Evolutionary conservation across 2,113 vertebrate genomes (phyloP).

Genomic region (Motacilla tschutschensis): DNA sequence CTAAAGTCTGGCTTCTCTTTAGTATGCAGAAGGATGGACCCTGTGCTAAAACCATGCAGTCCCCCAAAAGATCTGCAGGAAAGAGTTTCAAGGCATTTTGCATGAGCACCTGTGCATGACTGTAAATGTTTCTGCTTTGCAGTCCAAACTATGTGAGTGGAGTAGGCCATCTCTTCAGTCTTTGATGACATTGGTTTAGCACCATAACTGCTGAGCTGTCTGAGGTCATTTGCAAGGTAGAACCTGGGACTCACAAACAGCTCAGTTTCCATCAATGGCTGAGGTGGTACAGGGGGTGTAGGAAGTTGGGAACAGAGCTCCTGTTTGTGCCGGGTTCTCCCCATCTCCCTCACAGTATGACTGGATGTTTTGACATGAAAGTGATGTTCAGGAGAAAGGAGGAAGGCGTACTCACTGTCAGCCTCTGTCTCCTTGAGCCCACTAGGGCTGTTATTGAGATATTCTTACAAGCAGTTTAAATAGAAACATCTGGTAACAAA

Average conservation of each 20-base stretch:
- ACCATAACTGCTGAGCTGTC: background rate
- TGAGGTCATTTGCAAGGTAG: background rate
- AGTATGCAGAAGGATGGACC: background rate
- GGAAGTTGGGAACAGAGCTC: background rate
- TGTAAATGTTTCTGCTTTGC: background rate
- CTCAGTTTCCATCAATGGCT: background rate
- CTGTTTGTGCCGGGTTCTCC: background rate
- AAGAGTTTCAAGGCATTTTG: background rate
- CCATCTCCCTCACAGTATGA: background rate
- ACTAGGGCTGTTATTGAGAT: slow-evolving; percentile 50
- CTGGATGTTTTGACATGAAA: background rate
- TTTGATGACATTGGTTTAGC: background rate
- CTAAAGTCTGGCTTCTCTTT: background rate
- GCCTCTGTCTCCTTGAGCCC: slow-evolving; percentile 29
- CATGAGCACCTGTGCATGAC: background rate
- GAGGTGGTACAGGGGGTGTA: background rate
- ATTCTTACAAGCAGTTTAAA: slow-evolving; percentile 65
- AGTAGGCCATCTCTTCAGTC: background rate
- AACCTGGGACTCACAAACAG: background rate
- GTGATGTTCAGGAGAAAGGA: background rate
- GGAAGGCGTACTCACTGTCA: background rate
- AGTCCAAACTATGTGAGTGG: background rate
- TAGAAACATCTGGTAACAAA: slow-evolving; percentile 60
- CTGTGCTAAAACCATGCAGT: background rate
- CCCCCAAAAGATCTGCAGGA: background rate